These are phyloP conservation scores for Drosophila murphyi DNA, from an alignment of 1,140 invertebrate genomes.

Conservation along the genomic window DNA sequence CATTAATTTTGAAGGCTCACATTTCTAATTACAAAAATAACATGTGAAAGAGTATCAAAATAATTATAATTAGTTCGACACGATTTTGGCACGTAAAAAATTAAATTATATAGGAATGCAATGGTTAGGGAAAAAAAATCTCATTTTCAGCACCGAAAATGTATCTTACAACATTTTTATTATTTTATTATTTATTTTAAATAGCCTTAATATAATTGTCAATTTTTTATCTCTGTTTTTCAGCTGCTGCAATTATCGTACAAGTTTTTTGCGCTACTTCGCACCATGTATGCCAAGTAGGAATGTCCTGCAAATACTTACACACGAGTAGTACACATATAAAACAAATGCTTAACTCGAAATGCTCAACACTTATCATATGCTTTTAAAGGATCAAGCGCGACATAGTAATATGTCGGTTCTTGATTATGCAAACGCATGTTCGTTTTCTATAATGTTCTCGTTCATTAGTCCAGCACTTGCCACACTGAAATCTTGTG, in stretches of 20 bases:
- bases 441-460: constrained; percentile 20
- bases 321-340: neutral
- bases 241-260: constrained; percentile 72
- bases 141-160: no score
- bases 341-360: constrained; percentile 7
- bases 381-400: constrained; percentile 69
- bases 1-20: no score
- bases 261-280: constrained; percentile 71
- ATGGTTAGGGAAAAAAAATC: no score
- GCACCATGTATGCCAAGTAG: constrained; percentile 72
- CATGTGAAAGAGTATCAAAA: no score
- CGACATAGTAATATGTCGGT: neutral
- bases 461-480: constrained; percentile 27
- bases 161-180: no score
- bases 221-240: neutral
- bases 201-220: no score
- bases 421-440: constrained; percentile 70
- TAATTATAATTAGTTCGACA: no score
- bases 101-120: no score
- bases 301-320: constrained; percentile 5
- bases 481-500: constrained; percentile 3
- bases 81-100: no score
- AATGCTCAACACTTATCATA: constrained; percentile 34
- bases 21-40: no score
- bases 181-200: no score